phyloP scores from a whole-genome alignment of 1,140 invertebrate species.

The Zaprionus davidi region DNA sequence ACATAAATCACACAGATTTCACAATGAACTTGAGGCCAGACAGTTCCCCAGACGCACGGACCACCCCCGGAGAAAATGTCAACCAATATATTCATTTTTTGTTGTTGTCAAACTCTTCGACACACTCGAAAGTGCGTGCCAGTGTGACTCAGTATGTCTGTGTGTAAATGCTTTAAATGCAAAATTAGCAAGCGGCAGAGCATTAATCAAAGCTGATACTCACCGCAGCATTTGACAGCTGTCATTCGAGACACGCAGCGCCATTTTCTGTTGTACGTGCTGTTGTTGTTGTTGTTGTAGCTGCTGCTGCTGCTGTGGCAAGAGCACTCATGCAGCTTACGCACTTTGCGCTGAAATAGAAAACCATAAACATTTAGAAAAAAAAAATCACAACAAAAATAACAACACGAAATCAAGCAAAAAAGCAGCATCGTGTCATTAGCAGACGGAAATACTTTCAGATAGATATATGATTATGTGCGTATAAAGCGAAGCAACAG shows the following conservation, averaged over 20 bases:
- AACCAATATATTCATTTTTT: slow-evolving; percentile 25
- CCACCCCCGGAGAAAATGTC: slow-evolving; percentile 39
- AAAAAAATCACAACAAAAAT: slow-evolving; percentile 40
- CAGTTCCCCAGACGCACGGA: slow-evolving; percentile 1
- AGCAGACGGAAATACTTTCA: slow-evolving; percentile 64
- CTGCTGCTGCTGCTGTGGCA: slow-evolving; percentile 15
- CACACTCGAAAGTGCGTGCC: slow-evolving; percentile 28
- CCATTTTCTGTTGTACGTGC: slow-evolving; percentile 43
- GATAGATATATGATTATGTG: slow-evolving; percentile 26
- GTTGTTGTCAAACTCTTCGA: slow-evolving; percentile 21
- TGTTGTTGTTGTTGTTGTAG: slow-evolving; percentile 12
- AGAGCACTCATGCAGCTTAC: slow-evolving; percentile 67
- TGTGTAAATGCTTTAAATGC: slow-evolving; percentile 55
- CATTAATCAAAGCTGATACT: slow-evolving; percentile 69
- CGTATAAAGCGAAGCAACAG: slow-evolving; percentile 7
- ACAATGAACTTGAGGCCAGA: slow-evolving; percentile 19
- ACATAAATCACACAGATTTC: slow-evolving; percentile 40
- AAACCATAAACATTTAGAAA: slow-evolving; percentile 54
- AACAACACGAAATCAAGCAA: slow-evolving; percentile 6
- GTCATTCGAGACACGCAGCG: slow-evolving; percentile 67
- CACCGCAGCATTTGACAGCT: slow-evolving; percentile 71
- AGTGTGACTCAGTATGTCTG: slow-evolving; percentile 8
- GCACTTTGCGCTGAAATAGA: slow-evolving; percentile 67
- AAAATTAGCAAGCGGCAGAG: slow-evolving; percentile 54
- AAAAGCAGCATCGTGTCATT: slow-evolving; percentile 51